phyloP scores from a whole-genome alignment of 2,888 invertebrate genomes.

The Macrosiphum euphorbiae region DNA sequence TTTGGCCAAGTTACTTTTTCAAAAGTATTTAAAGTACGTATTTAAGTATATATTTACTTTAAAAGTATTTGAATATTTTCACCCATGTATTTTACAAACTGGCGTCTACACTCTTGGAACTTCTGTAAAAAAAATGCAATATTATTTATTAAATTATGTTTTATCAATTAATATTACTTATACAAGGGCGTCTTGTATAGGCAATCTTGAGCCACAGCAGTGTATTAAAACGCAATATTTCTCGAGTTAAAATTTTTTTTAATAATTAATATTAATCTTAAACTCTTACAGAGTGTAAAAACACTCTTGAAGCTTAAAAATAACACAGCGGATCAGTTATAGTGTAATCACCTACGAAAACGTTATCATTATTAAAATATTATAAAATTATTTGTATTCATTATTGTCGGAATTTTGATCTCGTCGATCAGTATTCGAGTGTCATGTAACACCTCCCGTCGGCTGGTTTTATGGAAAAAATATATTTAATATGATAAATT shows the following conservation, averaged over 20 bases:
- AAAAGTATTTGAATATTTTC: background rate
- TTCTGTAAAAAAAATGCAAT: background rate
- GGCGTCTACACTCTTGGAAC: background rate
- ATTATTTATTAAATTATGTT: background rate
- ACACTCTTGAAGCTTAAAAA: background rate
- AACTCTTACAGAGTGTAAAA: background rate
- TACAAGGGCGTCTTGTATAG: background rate
- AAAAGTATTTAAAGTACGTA: background rate
- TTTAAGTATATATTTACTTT: too few species aligned
- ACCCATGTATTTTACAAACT: background rate
- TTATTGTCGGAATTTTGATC: background rate
- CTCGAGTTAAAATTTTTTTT: background rate
- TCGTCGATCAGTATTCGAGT: too few species aligned
- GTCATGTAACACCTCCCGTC: too few species aligned
- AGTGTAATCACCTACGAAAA: background rate
- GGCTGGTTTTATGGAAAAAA: too few species aligned
- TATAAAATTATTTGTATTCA: background rate
- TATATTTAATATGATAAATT: too few species aligned
- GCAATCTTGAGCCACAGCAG: background rate
- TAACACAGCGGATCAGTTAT: background rate
- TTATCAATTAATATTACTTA: background rate
- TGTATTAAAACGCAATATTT: background rate
- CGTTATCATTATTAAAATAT: too few species aligned
- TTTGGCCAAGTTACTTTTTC: background rate
- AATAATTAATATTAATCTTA: background rate